Base-by-base conservation (phyloP, 1,140 invertebrate species). In the Heliothis virescens region DNA sequence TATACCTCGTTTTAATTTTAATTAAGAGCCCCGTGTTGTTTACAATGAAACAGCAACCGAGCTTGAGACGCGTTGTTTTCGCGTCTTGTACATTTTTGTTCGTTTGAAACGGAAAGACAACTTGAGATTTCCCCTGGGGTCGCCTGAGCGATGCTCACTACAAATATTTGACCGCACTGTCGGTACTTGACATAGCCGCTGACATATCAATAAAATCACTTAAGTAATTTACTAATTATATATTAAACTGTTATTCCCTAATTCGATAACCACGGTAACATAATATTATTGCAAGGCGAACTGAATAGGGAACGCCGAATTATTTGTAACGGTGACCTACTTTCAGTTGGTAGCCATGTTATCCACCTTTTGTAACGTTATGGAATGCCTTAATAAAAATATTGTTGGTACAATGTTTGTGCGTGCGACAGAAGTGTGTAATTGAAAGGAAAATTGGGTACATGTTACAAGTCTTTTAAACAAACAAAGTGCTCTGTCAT, bases 251-350 rank as follows among this genome's bases (percentile, higher is more conserved):
- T 62, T 75, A 62, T n/a, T 7, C 7, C 29, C 13, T 62, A 13
- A 72, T 16, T 34, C 47, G 26, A 55, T 57, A 57, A 72, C 41
- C 52, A 55, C 15, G 29, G 16, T 72, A 72, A 72, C 69, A 34
- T 50, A 57, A 41, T 57, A 71, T 72, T 57, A 34, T 55, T 55
- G 12, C 52, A 50, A 11, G 48, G 26, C 65, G 10, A 13, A 26
- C n/a, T 72, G 52, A 73, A 59, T 73, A 80, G 60, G 60, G 67
- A 74, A 82, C 73, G 50, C 52, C 15, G 29, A 34, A 79, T 16
- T 60, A 15, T 72, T 50, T 74, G 48, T 71, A 79, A 84, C 82
- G 83, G 82, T 83, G 82, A 84, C 85, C 86, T 86, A 86, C 82
- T 86, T 87, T 83, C 52, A 41, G 15, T 79, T 71, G n/a, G 72